Evolutionary conservation across 2,113 vertebrate species (phyloP), one percentile per base, ranked within the genome.

Genomic region (Laterallus jamaicensis): DNA sequence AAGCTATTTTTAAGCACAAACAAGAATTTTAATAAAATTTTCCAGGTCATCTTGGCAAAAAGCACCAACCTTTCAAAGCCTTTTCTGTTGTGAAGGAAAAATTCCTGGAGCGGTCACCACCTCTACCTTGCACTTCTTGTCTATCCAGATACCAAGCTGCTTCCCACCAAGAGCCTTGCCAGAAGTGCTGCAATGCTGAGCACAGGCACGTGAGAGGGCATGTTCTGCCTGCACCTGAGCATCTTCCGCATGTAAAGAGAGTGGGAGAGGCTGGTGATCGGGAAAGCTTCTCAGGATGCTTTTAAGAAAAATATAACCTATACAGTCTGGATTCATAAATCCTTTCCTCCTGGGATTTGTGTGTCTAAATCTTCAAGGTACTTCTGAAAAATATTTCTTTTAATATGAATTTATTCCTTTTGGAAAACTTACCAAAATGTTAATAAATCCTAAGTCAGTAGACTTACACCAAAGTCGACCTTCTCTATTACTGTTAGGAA

Each of bases 131-230:
- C 14, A 74, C 9, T 5, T 91, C 11, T 29, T 77, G 52, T 55
- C 60, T 2, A 0, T 69, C 14, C 59, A 47, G 29, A 37, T 15
- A 52, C 25, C 13, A 55, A 62, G 29, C 24, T 52, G 42, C 55
- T 78, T 68, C n/a, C 60, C 9, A 6, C 26, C 54, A 5, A 22
- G 47, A 52, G 52, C 42, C 42, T 60, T 1, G 0, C 32, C 44
- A 62, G 70, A 0, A 2, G 3, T 14, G 26, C 54, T 66, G 60
- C 22, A 24, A 3, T 0, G 2, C 37, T n/a, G 29, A 39, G 50
- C 2, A 4, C n/a, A 49, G 37, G 40, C 2, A 0, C 1, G 2
- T 29, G 54, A 29, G 32, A 76, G 58, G 42, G 6, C 0, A 0
- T 35, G 42, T 5, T 68, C 24, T 1, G 7, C 17, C 67, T 75